A percentile compares a stretch with the other conserved stretches of the same genome.
These are phyloP conservation scores for Heliopora coerulea DNA, from an alignment of 92 coral and sea anemone species.

Conservation along the genomic window DNA sequence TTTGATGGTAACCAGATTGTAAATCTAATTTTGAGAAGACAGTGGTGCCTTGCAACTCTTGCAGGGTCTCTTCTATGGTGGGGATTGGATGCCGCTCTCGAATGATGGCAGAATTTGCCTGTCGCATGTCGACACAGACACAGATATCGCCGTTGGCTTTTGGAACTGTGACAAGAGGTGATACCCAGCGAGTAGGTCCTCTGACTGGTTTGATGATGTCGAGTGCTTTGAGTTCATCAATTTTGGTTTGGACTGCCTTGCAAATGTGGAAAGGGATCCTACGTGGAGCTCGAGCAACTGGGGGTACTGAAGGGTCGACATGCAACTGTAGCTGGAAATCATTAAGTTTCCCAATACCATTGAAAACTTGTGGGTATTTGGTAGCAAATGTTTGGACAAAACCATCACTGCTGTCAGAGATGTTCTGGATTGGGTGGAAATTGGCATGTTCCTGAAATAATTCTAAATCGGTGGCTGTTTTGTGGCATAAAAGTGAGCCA, in stretches of 20 bases:
- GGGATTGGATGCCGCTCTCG: constrained; percentile 53
- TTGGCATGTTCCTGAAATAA: too few relatives aligned
- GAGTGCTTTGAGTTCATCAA: constrained; percentile 45
- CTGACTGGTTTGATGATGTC: constrained; percentile 64
- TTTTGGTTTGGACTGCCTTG: constrained; percentile 51
- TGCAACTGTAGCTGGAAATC: constrained; percentile 52
- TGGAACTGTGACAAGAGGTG: constrained; percentile 64
- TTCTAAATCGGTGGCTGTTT: constrained; percentile 8
- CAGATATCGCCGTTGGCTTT: constrained; percentile 59
- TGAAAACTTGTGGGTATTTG: neutral
- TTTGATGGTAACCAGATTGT: constrained; percentile 72
- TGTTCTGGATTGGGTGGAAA: too few relatives aligned
- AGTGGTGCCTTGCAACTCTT: constrained; percentile 46
- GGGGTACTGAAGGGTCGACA: constrained; percentile 51
- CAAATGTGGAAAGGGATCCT: constrained; percentile 44
- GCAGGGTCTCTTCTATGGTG: constrained; percentile 21
- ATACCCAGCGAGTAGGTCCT: constrained; percentile 70
- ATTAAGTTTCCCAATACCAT: constrained; percentile 27
- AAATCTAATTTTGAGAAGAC: constrained; percentile 61
- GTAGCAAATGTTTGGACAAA: neutral
- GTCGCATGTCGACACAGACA: constrained; percentile 69
- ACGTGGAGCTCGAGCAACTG: constrained; percentile 36
- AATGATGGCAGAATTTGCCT: constrained; percentile 59
- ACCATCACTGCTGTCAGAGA: too few relatives aligned
- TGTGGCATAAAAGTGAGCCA: constrained; percentile 2